phyloP scores from a whole-genome alignment of 2,888 invertebrate genomes.

The Tenthredo mesomela region DNA sequence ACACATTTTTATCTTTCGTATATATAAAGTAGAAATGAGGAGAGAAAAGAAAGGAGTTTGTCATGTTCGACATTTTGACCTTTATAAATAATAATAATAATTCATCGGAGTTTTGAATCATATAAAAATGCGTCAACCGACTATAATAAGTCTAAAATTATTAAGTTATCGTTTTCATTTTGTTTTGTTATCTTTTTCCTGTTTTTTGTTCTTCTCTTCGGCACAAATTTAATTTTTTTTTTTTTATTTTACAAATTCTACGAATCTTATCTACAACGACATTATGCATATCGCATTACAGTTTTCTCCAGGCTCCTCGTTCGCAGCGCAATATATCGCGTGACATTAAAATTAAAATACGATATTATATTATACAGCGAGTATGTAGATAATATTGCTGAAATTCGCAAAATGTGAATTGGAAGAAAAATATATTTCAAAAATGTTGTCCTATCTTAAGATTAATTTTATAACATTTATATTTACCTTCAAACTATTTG shows the following conservation, averaged over 20 bases:
- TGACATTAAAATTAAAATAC: background rate
- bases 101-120: background rate
- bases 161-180: background rate
- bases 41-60: background rate
- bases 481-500: conserved; percentile 66
- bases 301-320: no score
- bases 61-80: background rate
- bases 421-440: no score
- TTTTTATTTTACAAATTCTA: background rate
- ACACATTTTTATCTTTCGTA: background rate
- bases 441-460: no score
- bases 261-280: background rate
- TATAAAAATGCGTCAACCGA: background rate
- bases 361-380: background rate
- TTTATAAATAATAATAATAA: background rate
- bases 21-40: background rate
- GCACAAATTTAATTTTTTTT: background rate
- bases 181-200: background rate
- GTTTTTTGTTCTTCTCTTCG: background rate
- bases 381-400: background rate
- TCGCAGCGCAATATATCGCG: background rate
- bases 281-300: background rate
- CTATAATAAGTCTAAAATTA: background rate
- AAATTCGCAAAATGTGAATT: background rate
- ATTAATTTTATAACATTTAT: no score